Conservation (phyloP, 2,113 vertebrate genomes). For the Eulemur macaco region DNA sequence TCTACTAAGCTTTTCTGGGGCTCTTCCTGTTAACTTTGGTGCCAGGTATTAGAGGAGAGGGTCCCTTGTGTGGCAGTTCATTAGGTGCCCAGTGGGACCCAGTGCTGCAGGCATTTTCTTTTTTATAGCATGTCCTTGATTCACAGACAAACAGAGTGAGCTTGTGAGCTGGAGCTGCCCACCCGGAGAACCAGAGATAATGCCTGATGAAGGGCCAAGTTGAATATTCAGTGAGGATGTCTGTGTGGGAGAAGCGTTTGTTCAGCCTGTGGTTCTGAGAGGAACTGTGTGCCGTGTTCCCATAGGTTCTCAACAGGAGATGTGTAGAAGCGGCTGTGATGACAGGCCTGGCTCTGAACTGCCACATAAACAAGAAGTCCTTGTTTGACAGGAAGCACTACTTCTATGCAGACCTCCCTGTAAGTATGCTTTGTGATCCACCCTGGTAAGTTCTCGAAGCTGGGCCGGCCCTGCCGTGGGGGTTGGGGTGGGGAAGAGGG, state of each 20-base stretch:
- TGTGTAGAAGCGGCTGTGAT: constrained; percentile 97
- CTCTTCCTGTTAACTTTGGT: neutral
- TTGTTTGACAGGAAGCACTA: constrained; percentile 99
- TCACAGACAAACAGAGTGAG: constrained; percentile 23
- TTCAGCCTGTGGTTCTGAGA: constrained; percentile 71
- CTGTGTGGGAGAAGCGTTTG: constrained; percentile 57
- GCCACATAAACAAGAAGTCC: constrained; percentile 95
- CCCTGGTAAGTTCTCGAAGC: neutral
- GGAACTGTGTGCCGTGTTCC: constrained; percentile 78
- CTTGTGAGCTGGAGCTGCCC: constrained; percentile 66
- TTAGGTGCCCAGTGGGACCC: neutral
- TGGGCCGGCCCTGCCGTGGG: constrained; percentile 8
- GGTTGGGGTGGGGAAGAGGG: neutral
- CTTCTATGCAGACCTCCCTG: constrained; percentile 98
- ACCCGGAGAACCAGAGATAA: constrained; percentile 49
- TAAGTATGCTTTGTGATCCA: constrained; percentile 84
- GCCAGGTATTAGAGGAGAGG: neutral
- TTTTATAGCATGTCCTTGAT: constrained; percentile 59
- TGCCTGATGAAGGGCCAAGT: constrained; percentile 60
- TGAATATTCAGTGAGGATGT: constrained; percentile 38
- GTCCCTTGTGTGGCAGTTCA: neutral
- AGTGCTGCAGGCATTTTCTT: neutral
- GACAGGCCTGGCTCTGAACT: constrained; percentile 95
- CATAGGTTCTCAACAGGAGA: constrained; percentile 94
- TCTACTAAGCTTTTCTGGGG: neutral